Percentiles rank a stretch among this genome's conserved stretches.
phyloP scores from a whole-genome alignment of 2,797 vertebrate genomes.

The Sebastiscus albofasciatus region DNA sequence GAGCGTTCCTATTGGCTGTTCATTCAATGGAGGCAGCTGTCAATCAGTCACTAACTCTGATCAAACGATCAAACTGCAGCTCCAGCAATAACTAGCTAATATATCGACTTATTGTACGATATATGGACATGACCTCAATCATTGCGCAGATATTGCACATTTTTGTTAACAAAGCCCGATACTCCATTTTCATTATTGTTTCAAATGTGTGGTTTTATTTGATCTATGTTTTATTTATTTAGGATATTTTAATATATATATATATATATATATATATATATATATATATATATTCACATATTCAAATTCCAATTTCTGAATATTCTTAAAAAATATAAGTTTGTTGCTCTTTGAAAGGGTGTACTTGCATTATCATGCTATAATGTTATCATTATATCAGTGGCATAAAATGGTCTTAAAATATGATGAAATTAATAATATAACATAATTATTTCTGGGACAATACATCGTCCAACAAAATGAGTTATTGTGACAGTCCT shows the following conservation, averaged over 20 bases:
- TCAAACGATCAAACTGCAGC: too few species aligned
- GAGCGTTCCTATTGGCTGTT: too few species aligned
- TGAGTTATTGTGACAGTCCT: background rate
- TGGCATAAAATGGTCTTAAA: background rate
- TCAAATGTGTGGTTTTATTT: background rate
- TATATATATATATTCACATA: background rate
- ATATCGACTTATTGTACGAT: too few species aligned
- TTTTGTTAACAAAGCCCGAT: too few species aligned
- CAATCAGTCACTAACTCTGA: too few species aligned
- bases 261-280: too few species aligned
- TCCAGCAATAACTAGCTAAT: too few species aligned
- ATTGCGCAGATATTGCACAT: too few species aligned
- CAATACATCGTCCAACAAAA: background rate
- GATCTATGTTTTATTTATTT: background rate
- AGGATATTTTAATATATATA: background rate
- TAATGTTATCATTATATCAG: background rate
- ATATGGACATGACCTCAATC: too few species aligned
- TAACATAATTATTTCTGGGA: background rate
- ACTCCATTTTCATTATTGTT: too few species aligned
- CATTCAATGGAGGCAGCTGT: too few species aligned
- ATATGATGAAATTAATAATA: background rate
- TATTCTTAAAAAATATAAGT: background rate
- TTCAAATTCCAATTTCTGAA: background rate
- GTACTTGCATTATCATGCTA: background rate
- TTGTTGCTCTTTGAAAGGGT: background rate